phyloP scores from a whole-genome alignment of 1,140 invertebrate species.

The Danaus melanippus region DNA sequence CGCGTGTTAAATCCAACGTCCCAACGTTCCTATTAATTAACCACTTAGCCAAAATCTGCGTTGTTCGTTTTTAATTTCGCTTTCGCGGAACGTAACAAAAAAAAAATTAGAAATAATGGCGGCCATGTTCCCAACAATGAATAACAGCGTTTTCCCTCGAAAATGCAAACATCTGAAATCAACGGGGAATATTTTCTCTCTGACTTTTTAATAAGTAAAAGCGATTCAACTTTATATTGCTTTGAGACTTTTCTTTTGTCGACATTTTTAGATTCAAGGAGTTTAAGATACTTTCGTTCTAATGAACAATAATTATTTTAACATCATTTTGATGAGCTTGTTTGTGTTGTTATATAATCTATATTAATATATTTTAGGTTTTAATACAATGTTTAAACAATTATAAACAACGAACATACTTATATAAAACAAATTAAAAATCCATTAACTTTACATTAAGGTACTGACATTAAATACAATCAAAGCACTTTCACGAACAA shows the following conservation, averaged over 20 bases:
- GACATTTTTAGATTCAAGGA: constrained; percentile 11
- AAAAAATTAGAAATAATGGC: constrained; percentile 35
- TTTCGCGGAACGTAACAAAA: constrained; percentile 18
- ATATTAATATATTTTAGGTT: too few relatives aligned
- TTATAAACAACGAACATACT: too few relatives aligned
- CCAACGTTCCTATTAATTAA: constrained; percentile 56
- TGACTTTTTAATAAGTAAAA: constrained; percentile 38
- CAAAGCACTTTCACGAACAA: too few relatives aligned
- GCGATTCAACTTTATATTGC: constrained; percentile 33
- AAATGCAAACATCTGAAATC: constrained; percentile 33
- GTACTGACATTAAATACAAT: too few relatives aligned
- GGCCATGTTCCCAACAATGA: constrained; percentile 38
- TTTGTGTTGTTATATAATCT: too few relatives aligned
- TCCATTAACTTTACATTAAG: too few relatives aligned
- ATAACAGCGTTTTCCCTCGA: constrained; percentile 21
- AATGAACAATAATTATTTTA: constrained; percentile 16
- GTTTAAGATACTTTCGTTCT: constrained; percentile 12
- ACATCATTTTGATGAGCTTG: too few relatives aligned
- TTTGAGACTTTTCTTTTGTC: constrained; percentile 27
- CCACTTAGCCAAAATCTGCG: constrained; percentile 55
- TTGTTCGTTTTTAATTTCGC: constrained; percentile 55
- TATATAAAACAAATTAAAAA: too few relatives aligned
- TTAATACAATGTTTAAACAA: too few relatives aligned
- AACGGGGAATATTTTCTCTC: constrained; percentile 28
- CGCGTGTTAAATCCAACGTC: constrained; percentile 41